Evolutionary conservation across 2,113 vertebrate species (phyloP).

Genomic region (Brachionichthys hirsutus): DNA sequence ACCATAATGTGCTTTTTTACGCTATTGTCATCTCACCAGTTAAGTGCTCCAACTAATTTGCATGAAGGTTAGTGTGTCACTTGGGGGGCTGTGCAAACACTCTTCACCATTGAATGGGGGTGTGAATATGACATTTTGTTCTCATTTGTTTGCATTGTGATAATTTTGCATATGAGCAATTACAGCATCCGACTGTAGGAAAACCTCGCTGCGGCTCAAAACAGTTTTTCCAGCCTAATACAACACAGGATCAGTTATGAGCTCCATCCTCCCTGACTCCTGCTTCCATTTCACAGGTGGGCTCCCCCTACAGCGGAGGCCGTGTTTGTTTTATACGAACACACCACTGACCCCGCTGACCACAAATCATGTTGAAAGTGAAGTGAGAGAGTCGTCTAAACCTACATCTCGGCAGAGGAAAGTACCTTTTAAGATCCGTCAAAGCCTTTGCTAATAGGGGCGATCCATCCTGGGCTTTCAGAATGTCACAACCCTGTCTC

Average conservation of each 20-base stretch:
- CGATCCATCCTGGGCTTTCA: conserved; percentile 81
- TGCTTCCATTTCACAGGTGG: conserved; percentile 61
- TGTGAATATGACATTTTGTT: conserved; percentile 33
- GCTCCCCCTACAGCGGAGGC: conserved; percentile 36
- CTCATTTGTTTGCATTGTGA: conserved; percentile 18
- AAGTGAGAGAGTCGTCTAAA: conserved; percentile 58
- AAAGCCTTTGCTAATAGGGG: conserved; percentile 79
- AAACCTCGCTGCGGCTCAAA: neutral
- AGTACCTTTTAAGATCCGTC: conserved; percentile 80
- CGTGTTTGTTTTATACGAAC: conserved; percentile 74
- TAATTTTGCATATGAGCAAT: conserved; percentile 25
- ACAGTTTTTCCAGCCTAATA: conserved; percentile 45
- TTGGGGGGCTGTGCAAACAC: conserved; percentile 38
- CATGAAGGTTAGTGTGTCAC: conserved; percentile 43
- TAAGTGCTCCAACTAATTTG: conserved; percentile 50
- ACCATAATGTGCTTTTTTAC: conserved; percentile 32
- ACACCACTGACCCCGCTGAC: conserved; percentile 65
- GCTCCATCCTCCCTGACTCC: conserved; percentile 47
- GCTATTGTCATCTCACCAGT: conserved; percentile 60
- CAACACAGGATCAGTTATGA: conserved; percentile 45
- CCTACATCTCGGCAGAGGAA: conserved; percentile 62
- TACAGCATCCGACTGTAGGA: conserved; percentile 12
- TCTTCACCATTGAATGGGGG: conserved; percentile 24
- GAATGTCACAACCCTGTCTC: conserved; percentile 78
- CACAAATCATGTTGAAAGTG: conserved; percentile 73